Evolutionary conservation across 2,797 vertebrate species (phyloP).

Genomic region (Adelosebastes latens): DNA sequence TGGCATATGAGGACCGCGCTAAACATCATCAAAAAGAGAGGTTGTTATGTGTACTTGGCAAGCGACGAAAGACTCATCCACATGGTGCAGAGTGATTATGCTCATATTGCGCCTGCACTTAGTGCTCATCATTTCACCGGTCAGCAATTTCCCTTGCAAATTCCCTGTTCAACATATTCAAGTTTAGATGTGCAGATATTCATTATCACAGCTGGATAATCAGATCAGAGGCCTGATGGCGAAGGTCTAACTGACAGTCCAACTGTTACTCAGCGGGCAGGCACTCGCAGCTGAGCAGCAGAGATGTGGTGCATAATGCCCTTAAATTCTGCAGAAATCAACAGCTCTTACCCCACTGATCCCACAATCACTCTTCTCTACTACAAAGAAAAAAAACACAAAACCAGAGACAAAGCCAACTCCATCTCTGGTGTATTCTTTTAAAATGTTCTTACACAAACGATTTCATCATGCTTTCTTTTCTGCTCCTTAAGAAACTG

Average conservation of each 20-base stretch:
- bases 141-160: slow-evolving; percentile 38
- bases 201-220: slow-evolving; percentile 65
- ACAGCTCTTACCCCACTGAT: neutral
- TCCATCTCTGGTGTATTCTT: slow-evolving; percentile 13
- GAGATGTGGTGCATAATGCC: slow-evolving; percentile 2
- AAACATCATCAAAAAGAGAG: slow-evolving; percentile 42
- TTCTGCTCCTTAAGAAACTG: slow-evolving; percentile 13
- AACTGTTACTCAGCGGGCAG: slow-evolving; percentile 48
- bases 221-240: slow-evolving; percentile 48
- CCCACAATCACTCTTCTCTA: neutral
- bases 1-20: slow-evolving; percentile 6
- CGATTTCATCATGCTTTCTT: slow-evolving; percentile 34
- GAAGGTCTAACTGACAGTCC: slow-evolving; percentile 45
- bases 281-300: slow-evolving; percentile 23
- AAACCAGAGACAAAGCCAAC: slow-evolving; percentile 1
- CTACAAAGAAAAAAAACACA: neutral
- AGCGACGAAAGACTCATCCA: slow-evolving; percentile 28
- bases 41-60: slow-evolving; percentile 27
- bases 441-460: slow-evolving; percentile 15
- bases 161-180: slow-evolving; percentile 9
- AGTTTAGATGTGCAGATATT: slow-evolving; percentile 40
- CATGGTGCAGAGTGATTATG: slow-evolving; percentile 34
- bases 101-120: slow-evolving; percentile 30
- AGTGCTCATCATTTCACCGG: slow-evolving; percentile 31
- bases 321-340: slow-evolving; percentile 31